Percentiles rank a stretch among this genome's conserved stretches.
phyloP scores from a whole-genome alignment of 1,140 invertebrate genomes.

The Zaprionus nigranus region DNA sequence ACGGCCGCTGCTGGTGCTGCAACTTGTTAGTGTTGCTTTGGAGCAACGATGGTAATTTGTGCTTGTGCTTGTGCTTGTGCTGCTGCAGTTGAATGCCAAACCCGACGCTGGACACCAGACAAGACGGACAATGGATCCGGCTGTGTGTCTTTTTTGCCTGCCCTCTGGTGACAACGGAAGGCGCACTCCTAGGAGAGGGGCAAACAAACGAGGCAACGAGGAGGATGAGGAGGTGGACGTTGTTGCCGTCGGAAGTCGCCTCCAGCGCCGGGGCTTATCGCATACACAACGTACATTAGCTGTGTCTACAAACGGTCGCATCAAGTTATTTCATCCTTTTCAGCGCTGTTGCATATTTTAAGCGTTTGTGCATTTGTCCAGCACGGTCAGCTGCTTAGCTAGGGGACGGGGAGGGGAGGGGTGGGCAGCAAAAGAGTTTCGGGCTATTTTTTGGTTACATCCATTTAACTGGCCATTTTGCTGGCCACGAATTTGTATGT shows the following conservation, averaged over 20 bases:
- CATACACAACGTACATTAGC: slow-evolving; percentile 4
- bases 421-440: background rate
- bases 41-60: slow-evolving; percentile 4
- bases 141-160: background rate
- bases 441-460: background rate
- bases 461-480: slow-evolving; percentile 7
- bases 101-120: background rate
- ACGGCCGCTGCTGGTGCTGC: background rate
- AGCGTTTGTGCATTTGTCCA: slow-evolving; percentile 2
- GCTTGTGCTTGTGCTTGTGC: background rate
- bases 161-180: slow-evolving; percentile 3
- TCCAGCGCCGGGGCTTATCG: background rate
- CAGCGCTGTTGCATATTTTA: slow-evolving; percentile 3
- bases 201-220: background rate
- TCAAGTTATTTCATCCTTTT: slow-evolving; percentile 7
- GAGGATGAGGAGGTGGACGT: too few species aligned
- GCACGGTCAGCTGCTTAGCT: background rate
- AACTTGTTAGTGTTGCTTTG: slow-evolving; percentile 1
- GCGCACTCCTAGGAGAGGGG: background rate
- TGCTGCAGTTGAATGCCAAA: slow-evolving; percentile 1
- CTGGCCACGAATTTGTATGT: slow-evolving; percentile 1
- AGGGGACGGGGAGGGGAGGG: background rate
- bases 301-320: slow-evolving; percentile 4
- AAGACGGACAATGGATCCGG: background rate
- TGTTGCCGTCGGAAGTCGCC: background rate